Base-by-base conservation (phyloP, 1,140 invertebrate genomes). In the Cyphomyrmex costatus region DNA sequence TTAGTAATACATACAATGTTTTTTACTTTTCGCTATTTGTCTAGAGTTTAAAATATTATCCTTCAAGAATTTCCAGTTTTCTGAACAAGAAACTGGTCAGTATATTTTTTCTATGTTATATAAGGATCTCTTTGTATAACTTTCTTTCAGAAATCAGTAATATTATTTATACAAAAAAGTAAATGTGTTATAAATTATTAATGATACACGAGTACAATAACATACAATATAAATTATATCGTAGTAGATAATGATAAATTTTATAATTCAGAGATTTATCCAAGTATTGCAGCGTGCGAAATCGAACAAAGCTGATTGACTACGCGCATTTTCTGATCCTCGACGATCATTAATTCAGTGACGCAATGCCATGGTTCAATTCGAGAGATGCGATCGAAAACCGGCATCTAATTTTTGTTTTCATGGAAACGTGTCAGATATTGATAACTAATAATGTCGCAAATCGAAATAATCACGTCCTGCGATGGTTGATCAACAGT, bases 401-500 rank as follows among this genome's bases (percentile, higher is more conserved):
- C 14, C 8, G 19, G 12, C 7, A 70, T 7, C 10, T 73, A 14
- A 16, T 14, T 24, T 82, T 60, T 30, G 8, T 61, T 42, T 83
- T 74, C 36, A n/a, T 7, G 14, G 79, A 74, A 83, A 2, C 53
- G 14, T 27, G 36, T 65, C 10, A 74, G 33, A 73, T 21, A 83
- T 49, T 49, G 24, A 83, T 73, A 83, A 83, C 21, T 58, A 58
- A 42, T 60, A 30, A 71, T 71, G 33, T 73, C 33, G 16, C 33
- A 8, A 71, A 73, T 21, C 24, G 14, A 14, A 10, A 71, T 71
- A 82, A 49, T 70, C 7, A 19, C 14, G 0, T 76, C 14, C 3
- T 8, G 21, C 21, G 10, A 2, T 42, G 14, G 70, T 56, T 70
- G 56, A 53, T 7, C 12, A n/a, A n/a, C n/a, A n/a, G n/a, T n/a